phyloP scores from a whole-genome alignment of 2,888 invertebrate genomes.

The Hemicrepidius hirtus region DNA sequence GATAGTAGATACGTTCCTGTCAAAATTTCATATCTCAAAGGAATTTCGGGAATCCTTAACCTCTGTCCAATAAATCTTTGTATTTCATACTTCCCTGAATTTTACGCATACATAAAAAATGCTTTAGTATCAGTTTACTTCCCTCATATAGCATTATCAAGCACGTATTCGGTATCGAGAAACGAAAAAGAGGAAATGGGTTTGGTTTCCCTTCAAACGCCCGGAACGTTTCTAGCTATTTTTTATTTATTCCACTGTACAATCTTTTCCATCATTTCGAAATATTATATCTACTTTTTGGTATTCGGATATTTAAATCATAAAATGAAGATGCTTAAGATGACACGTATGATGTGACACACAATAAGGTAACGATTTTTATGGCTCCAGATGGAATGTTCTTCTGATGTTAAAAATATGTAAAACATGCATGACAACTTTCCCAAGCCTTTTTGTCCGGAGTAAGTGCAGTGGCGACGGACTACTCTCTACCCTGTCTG shows the following conservation, averaged over 20 bases:
- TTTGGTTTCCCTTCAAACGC: not conserved
- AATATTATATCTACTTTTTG: not conserved
- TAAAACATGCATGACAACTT: conserved; percentile 5
- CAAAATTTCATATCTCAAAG: not conserved
- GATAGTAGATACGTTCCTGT: no score
- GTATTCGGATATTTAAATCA: not conserved
- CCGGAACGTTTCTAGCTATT: not conserved
- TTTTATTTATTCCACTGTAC: conserved; percentile 18
- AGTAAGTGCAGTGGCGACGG: conserved; percentile 19
- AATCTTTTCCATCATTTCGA: not conserved
- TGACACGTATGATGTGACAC: not conserved
- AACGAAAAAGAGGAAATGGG: conserved; percentile 16
- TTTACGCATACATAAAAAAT: conserved; percentile 18
- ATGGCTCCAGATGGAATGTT: not conserved
- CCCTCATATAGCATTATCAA: conserved; percentile 10
- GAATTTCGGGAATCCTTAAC: not conserved
- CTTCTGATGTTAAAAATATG: conserved; percentile 7
- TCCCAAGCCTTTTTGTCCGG: conserved; percentile 13
- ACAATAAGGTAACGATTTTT: not conserved
- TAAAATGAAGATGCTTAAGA: not conserved
- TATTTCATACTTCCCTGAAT: conserved; percentile 17
- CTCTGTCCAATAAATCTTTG: conserved; percentile 3
- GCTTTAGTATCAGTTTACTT: conserved; percentile 19
- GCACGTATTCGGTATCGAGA: conserved; percentile 26
- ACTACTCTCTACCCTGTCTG: conserved; percentile 6